Percentiles rank a stretch among this genome's conserved stretches.
Evolutionary conservation across 2,888 invertebrate genomes (phyloP).

Genomic region (Phyllotreta cruciferae): DNA sequence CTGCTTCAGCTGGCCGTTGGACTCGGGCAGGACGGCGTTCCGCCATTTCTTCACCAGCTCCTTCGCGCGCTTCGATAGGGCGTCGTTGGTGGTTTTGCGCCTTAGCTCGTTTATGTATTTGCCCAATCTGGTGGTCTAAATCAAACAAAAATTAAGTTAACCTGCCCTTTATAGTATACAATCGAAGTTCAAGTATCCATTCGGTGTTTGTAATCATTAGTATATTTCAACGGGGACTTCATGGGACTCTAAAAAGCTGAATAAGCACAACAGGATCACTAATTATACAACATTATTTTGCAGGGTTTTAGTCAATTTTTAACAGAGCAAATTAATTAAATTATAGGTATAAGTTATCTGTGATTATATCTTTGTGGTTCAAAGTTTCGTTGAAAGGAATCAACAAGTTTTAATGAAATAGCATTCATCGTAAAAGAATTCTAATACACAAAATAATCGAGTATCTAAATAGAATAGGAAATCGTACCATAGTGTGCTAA

Average conservation of each 20-base stretch:
- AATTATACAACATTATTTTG: too few relatives aligned
- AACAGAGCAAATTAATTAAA: too few relatives aligned
- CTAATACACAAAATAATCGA: too few relatives aligned
- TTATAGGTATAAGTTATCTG: too few relatives aligned
- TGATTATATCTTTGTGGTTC: neutral
- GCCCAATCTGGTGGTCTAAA: constrained; percentile 90
- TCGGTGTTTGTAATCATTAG: too few relatives aligned
- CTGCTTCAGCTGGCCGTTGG: constrained; percentile 56
- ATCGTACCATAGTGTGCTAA: too few relatives aligned
- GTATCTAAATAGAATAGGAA: too few relatives aligned
- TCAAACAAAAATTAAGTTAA: constrained; percentile 23
- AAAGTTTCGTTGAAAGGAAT: neutral
- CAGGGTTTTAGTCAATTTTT: too few relatives aligned
- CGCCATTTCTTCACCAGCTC: constrained; percentile 93
- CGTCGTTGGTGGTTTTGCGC: constrained; percentile 82
- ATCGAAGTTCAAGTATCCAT: too few relatives aligned
- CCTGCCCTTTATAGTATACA: neutral
- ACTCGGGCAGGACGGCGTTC: constrained; percentile 76
- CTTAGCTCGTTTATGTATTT: constrained; percentile 92
- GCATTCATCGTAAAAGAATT: too few relatives aligned
- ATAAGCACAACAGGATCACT: neutral
- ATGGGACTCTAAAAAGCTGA: neutral
- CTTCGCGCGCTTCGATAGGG: constrained; percentile 87
- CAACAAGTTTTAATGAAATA: neutral
- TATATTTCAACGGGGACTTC: too few relatives aligned